Base-by-base conservation (phyloP, 2,888 invertebrate species). In the Bombylius major region DNA sequence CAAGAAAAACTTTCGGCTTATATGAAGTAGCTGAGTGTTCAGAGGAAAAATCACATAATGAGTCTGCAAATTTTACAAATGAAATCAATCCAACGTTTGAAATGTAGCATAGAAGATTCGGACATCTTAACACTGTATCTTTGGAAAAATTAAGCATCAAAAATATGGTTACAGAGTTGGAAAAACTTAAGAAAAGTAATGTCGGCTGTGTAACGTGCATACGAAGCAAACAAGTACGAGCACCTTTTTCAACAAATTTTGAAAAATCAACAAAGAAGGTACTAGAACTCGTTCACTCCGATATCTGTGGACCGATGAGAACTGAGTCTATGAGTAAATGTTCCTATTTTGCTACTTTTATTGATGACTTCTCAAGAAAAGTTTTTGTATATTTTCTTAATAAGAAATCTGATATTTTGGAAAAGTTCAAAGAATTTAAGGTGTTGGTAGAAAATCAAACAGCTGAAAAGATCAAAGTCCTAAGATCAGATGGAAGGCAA, bases 291-390 rank as follows among this genome's bases (percentile, higher is more conserved):
- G 48, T 62, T 11, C 61, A 61, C 44, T 56, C 60, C n/a, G n/a
- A n/a, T n/a, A n/a, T n/a, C n/a, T n/a, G n/a, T n/a, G n/a, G n/a
- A n/a, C n/a, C n/a, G n/a, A 58, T 61, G 55, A 47, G 49, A 46
- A 47, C 45, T 5, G 51, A 56, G 50, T 60, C 61, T 14, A 36
- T 51, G 33, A 57, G 57, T 33, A 55, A 55, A 44, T 55, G 53
- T 32, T 39, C 39, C 32, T 63, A 62, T 55, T 61, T 59, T 47
- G 56, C 58, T 23, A 59, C 59, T 32, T 60, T 60, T 34, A 58
- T 60, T 12, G 60, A 60, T 47, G 60, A 60, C 47, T 36, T 46
- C 49, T 49, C 49, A 4, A 11, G 51, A 42, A 56, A 58, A 47
- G n/a, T n/a, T n/a, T n/a, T n/a, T n/a, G n/a, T n/a, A n/a, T n/a